Percentiles rank a stretch among this genome's conserved stretches.
Conservation (phyloP, 2,113 vertebrate genomes). For the Lanius collurio region DNA sequence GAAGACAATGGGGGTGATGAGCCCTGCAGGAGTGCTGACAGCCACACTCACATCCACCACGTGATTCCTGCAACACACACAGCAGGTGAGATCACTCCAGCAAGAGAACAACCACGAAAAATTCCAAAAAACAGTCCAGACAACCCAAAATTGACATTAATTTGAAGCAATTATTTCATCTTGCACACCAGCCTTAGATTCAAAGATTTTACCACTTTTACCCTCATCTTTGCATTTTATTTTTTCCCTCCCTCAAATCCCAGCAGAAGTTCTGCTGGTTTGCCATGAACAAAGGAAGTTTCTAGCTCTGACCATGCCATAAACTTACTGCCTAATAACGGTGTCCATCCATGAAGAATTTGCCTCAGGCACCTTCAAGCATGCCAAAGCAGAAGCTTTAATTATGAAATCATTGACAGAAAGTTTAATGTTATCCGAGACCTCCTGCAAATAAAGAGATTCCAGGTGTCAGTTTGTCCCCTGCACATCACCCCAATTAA, state of each 20-base stretch:
- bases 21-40: slow-evolving; percentile 90
- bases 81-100: background rate
- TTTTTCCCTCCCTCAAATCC: background rate
- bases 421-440: slow-evolving; percentile 88
- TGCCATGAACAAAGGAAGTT: background rate
- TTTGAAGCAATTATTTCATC: background rate
- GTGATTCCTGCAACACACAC: slow-evolving; percentile 84
- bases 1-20: slow-evolving; percentile 98
- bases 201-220: background rate
- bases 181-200: background rate
- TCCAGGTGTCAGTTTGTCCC: background rate
- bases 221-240: rapidly evolving
- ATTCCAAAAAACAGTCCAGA: background rate
- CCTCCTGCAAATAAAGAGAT: slow-evolving; percentile 76
- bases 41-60: slow-evolving; percentile 94
- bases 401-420: slow-evolving; percentile 98
- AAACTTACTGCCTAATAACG: slow-evolving; percentile 95
- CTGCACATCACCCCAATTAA: background rate
- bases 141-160: background rate
- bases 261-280: background rate
- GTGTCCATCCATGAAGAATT: slow-evolving; percentile 99
- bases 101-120: rapidly evolving
- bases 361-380: slow-evolving; percentile 95
- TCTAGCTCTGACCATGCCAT: background rate
- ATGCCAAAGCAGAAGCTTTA: slow-evolving; percentile 94